These are phyloP conservation scores for Aquatica leii DNA, from an alignment of 2,888 invertebrate species.

Conservation along the genomic window DNA sequence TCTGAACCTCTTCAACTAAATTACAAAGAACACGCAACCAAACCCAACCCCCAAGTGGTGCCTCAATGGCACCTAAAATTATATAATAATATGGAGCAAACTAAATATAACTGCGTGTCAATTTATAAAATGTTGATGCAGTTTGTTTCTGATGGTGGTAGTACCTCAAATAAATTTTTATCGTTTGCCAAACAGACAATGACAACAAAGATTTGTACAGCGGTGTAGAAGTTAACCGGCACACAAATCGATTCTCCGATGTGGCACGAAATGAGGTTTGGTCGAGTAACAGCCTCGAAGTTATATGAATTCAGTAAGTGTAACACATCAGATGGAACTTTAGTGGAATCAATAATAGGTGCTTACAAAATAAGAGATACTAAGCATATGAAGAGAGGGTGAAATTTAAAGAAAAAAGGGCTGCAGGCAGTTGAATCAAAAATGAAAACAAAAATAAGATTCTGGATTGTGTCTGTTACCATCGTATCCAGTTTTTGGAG, in stretches of 20 bases:
- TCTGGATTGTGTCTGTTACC: too few relatives aligned
- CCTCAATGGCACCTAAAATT: too few relatives aligned
- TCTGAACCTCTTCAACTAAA: too few relatives aligned
- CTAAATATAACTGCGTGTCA: too few relatives aligned
- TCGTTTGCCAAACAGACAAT: too few relatives aligned
- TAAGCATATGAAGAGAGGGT: conserved; percentile 40
- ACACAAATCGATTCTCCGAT: conserved; percentile 33
- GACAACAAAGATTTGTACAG: too few relatives aligned
- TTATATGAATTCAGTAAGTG: conserved; percentile 22
- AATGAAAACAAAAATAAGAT: too few relatives aligned
- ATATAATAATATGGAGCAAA: too few relatives aligned
- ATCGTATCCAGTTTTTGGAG: conserved; percentile 11
- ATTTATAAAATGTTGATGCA: conserved; percentile 15
- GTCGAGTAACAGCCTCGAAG: conserved; percentile 4
- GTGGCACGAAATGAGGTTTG: conserved; percentile 36
- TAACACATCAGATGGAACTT: conserved; percentile 38
- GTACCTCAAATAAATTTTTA: too few relatives aligned
- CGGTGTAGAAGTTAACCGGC: too few relatives aligned
- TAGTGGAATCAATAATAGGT: conserved; percentile 41
- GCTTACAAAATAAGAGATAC: conserved; percentile 34
- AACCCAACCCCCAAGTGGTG: too few relatives aligned
- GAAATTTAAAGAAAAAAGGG: conserved; percentile 38
- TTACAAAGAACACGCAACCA: too few relatives aligned
- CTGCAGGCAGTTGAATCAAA: conserved; percentile 8
- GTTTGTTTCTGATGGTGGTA: conserved; percentile 12